Percentiles rank a stretch among this genome's conserved stretches.
phyloP scores from a whole-genome alignment of 2,113 vertebrate genomes.

The Anseranas semipalmata region DNA sequence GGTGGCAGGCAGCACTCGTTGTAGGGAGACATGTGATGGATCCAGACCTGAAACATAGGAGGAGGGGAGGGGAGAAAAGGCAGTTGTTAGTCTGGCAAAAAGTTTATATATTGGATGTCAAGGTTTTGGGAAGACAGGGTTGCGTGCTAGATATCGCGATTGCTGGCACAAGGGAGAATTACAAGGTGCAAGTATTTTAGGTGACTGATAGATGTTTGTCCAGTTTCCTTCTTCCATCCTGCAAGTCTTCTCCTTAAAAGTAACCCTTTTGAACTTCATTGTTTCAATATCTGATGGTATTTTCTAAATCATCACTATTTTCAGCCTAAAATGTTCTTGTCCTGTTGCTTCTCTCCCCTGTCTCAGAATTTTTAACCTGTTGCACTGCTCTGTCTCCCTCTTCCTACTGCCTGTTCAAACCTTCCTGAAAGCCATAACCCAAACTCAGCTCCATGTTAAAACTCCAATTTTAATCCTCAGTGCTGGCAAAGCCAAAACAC shows the following conservation, averaged over 20 bases:
- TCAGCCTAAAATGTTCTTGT: accelerated
- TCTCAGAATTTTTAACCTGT: neutral
- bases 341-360: neutral
- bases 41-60: neutral
- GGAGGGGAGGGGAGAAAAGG: neutral
- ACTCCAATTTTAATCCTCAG: neutral
- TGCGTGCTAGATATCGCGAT: accelerated
- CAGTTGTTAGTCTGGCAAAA: accelerated
- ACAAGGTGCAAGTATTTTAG: neutral
- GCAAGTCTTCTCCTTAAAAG: neutral
- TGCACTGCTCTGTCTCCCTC: neutral
- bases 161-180: too few species aligned
- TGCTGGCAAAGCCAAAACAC: neutral
- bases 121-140: neutral
- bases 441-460: accelerated
- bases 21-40: constrained; percentile 40
- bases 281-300: neutral
- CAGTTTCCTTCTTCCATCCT: neutral
- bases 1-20: neutral
- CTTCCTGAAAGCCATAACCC: neutral
- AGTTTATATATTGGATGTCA: accelerated
- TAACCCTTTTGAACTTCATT: neutral
- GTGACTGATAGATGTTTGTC: neutral
- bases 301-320: neutral
- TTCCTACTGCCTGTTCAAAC: neutral